Percentiles rank a stretch among this genome's conserved stretches.
These are phyloP conservation scores for Saiga tatarica DNA, from an alignment of 2,113 vertebrate genomes.

Conservation along the genomic window DNA sequence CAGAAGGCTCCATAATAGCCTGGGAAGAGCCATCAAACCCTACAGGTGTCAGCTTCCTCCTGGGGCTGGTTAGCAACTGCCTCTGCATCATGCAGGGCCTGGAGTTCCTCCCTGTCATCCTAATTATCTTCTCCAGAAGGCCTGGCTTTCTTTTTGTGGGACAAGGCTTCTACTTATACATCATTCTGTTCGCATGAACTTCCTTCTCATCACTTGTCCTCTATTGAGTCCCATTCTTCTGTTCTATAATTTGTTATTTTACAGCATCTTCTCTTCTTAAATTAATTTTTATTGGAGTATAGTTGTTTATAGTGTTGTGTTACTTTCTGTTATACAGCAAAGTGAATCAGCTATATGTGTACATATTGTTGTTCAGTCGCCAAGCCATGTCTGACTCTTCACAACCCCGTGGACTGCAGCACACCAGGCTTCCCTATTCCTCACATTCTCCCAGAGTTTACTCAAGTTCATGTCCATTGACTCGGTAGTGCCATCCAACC, in stretches of 20 bases:
- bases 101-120: no score
- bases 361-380: background rate
- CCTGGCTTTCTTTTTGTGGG: background rate
- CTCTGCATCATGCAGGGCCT: background rate
- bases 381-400: background rate
- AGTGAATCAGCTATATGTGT: background rate
- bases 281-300: background rate
- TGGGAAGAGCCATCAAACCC: background rate
- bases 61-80: no score
- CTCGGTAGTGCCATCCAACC: background rate
- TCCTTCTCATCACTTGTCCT: background rate
- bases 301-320: background rate
- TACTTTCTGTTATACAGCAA: background rate
- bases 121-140: background rate
- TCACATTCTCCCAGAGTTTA: background rate
- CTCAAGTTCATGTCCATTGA: background rate
- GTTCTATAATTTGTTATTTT: background rate
- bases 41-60: background rate
- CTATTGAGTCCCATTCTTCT: background rate
- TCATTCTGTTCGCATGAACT: accelerated
- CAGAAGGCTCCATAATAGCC: background rate
- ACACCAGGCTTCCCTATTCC: background rate
- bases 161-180: accelerated
- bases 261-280: background rate
- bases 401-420: background rate